Percentiles rank a stretch among this genome's conserved stretches.
Conservation (phyloP, 2,113 vertebrate species). For the Lagenorhynchus albirostris region DNA sequence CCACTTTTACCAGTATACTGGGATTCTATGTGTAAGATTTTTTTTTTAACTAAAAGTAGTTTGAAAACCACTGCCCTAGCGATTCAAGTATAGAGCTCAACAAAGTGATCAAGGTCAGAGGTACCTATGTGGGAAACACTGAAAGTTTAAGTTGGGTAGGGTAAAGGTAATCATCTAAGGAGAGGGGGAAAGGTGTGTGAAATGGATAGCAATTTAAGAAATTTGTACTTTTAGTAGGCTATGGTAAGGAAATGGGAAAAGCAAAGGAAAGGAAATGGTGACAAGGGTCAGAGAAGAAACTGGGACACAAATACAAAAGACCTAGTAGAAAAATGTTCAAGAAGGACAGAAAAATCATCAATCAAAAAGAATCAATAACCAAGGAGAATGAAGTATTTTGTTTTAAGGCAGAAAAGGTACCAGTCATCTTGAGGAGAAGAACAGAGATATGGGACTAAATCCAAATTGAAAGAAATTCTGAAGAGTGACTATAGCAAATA, state of each 20-base stretch:
- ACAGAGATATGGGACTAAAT: background rate
- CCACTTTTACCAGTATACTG: background rate
- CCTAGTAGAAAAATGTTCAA: background rate
- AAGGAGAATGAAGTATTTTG: background rate
- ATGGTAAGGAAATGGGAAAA: background rate
- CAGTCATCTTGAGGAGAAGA: background rate
- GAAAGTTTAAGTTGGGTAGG: background rate
- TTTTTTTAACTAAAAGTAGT: background rate
- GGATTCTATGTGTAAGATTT: background rate
- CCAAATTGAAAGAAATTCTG: background rate
- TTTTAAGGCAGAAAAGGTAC: background rate
- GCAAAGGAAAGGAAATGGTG: background rate
- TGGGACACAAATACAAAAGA: background rate
- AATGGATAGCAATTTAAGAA: background rate
- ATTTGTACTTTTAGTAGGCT: background rate
- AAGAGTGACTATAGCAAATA: background rate
- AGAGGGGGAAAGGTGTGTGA: background rate
- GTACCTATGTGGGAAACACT: background rate
- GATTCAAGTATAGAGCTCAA: background rate
- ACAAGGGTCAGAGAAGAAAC: background rate
- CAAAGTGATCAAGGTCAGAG: background rate
- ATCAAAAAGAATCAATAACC: background rate
- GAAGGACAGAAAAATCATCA: background rate
- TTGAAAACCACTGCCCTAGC: background rate
- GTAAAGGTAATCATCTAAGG: background rate